Conservation (phyloP, 2,888 invertebrate genomes). For the Drosophila siamana region DNA sequence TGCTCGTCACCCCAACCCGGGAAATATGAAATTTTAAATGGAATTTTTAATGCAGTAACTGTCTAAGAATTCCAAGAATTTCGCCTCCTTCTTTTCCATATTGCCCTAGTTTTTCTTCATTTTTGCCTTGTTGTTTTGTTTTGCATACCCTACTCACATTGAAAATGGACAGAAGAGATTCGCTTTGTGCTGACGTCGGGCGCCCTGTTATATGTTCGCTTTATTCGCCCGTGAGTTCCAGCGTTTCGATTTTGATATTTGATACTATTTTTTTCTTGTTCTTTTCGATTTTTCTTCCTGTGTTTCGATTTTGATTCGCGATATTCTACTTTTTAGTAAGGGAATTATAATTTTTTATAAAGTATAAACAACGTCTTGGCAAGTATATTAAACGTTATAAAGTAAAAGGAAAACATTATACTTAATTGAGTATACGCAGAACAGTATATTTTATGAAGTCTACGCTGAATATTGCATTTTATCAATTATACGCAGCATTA, state of each 20-base stretch:
- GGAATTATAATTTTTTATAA: too few relatives aligned
- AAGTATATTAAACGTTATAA: neutral
- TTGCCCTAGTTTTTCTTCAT: neutral
- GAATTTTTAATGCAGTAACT: conserved; percentile 9
- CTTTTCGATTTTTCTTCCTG: too few relatives aligned
- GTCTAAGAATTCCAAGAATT: conserved; percentile 8
- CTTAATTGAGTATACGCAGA: neutral
- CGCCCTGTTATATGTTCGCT: too few relatives aligned
- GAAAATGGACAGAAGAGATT: neutral
- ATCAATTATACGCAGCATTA: neutral
- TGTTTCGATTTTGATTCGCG: too few relatives aligned
- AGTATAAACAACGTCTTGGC: too few relatives aligned
- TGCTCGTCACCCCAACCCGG: neutral
- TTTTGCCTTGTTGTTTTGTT: neutral
- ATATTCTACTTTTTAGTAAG: too few relatives aligned
- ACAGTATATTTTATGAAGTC: too few relatives aligned
- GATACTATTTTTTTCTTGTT: too few relatives aligned
- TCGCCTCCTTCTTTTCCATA: neutral
- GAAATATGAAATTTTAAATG: conserved; percentile 21
- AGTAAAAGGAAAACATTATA: too few relatives aligned
- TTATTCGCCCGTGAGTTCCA: too few relatives aligned
- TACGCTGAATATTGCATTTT: neutral
- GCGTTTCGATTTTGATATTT: too few relatives aligned
- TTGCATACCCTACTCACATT: neutral
- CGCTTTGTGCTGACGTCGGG: neutral